Conservation (phyloP, 2,797 vertebrate species). For the Microctenopoma steveboyesi region DNA sequence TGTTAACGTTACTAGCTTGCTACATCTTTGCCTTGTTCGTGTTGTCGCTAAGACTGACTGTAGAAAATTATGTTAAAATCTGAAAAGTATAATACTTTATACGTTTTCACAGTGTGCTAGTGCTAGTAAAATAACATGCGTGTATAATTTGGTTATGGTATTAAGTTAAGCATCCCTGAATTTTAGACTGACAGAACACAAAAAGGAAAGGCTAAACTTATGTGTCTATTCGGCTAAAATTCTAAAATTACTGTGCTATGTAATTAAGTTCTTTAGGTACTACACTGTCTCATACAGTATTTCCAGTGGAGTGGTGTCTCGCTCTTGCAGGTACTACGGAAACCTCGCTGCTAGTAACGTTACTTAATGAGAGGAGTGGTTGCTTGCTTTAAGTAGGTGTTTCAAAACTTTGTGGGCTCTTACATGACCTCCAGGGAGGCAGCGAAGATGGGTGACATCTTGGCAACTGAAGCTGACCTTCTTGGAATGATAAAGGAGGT, state of each 20-base stretch:
- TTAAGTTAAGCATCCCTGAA: neutral
- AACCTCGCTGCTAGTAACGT: neutral
- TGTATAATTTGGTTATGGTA: neutral
- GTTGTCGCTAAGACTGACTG: neutral
- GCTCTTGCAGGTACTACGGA: constrained; percentile 15
- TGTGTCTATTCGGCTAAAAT: no score
- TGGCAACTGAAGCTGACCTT: constrained; percentile 90
- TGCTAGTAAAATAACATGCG: neutral
- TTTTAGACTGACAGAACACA: neutral
- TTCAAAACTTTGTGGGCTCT: constrained; percentile 18
- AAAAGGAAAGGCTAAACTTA: no score
- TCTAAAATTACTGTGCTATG: neutral
- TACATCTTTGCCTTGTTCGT: neutral
- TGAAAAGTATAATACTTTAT: no score
- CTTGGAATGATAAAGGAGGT: constrained; percentile 94
- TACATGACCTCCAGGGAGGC: constrained; percentile 68
- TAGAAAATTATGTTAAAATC: neutral
- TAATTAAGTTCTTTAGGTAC: neutral
- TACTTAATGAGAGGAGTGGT: constrained; percentile 15
- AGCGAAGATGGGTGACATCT: constrained; percentile 88
- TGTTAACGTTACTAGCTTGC: neutral
- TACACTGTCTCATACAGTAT: neutral
- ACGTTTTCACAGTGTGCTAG: no score
- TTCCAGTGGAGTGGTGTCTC: neutral
- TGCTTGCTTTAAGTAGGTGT: constrained; percentile 10